phyloP scores from a whole-genome alignment of 1,140 invertebrate species.

The Alviniconcha marisindica region DNA sequence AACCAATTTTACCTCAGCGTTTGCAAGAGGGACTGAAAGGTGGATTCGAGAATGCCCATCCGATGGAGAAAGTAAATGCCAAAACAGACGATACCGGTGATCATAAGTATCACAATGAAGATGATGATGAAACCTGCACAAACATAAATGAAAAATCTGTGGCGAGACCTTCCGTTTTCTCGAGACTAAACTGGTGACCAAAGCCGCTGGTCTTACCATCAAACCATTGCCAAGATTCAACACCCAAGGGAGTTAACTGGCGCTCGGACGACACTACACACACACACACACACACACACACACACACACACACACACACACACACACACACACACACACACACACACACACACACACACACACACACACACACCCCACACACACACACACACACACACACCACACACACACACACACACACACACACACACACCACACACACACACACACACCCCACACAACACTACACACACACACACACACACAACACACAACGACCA shows the following conservation, averaged over 20 bases:
- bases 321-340: too few species aligned
- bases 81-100: neutral
- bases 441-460: too few species aligned
- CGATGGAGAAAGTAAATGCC: conserved; percentile 3
- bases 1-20: conserved; percentile 26
- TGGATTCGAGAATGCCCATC: neutral
- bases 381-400: too few species aligned
- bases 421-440: too few species aligned
- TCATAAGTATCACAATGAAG: conserved; percentile 3
- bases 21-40: neutral
- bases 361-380: neutral
- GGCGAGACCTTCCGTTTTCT: too few species aligned
- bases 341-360: neutral
- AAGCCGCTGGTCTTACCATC: too few species aligned
- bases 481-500: too few species aligned
- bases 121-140: neutral
- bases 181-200: too few species aligned
- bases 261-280: neutral
- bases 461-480: too few species aligned
- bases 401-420: too few species aligned
- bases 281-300: conserved; percentile 8
- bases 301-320: neutral
- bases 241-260: neutral
- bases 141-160: too few species aligned
- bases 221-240: too few species aligned